Evolutionary conservation across 2,888 invertebrate genomes (phyloP).

Genomic region (Cyclophora albipunctata): DNA sequence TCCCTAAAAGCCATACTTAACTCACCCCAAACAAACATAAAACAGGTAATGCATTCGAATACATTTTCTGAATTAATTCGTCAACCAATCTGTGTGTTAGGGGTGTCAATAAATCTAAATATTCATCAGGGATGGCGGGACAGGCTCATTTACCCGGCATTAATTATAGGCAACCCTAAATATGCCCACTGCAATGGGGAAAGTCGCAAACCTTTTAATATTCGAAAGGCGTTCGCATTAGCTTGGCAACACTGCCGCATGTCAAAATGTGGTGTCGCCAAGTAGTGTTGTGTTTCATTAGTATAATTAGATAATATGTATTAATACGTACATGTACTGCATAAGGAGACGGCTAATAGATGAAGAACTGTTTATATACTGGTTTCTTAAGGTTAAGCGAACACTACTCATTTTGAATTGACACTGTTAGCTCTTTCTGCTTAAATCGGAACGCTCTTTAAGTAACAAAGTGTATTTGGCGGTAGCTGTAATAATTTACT

Average conservation of each 20-base stretch:
- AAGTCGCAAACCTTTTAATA: constrained; percentile 23
- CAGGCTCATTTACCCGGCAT: constrained; percentile 28
- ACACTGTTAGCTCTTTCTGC: too few species aligned
- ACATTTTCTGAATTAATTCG: constrained; percentile 27
- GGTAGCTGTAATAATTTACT: too few species aligned
- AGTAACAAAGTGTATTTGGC: too few species aligned
- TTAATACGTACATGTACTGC: too few species aligned
- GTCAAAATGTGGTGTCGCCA: constrained; percentile 3
- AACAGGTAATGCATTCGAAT: constrained; percentile 40
- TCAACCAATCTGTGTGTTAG: constrained; percentile 27
- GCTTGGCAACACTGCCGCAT: constrained; percentile 8
- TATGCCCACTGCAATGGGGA: constrained; percentile 9
- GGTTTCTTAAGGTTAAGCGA: too few species aligned
- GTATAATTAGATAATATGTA: too few species aligned
- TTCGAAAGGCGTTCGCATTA: constrained; percentile 21
- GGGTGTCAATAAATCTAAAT: constrained; percentile 48
- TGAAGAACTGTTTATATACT: too few species aligned
- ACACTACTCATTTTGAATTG: too few species aligned
- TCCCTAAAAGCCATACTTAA: background rate
- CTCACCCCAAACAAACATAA: constrained; percentile 21
- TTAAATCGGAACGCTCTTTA: too few species aligned
- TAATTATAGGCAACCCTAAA: constrained; percentile 26
- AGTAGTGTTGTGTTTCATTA: too few species aligned
- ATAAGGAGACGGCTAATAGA: too few species aligned
- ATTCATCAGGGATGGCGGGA: constrained; percentile 33